Base-by-base conservation (phyloP, 2,113 vertebrate species). In the Microcebus ravelobensis region DNA sequence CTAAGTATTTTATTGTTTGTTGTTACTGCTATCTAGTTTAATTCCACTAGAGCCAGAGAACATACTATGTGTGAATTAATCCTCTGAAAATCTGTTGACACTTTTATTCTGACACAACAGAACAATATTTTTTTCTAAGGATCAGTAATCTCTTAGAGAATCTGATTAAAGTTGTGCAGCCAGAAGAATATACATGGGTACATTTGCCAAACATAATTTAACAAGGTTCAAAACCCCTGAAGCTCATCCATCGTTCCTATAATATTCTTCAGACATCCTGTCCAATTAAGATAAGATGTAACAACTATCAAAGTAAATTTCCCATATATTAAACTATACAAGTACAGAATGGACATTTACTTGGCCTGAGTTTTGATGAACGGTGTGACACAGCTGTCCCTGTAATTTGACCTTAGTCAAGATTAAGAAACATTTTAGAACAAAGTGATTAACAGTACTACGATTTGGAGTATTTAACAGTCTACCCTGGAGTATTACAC, bases 271-370 rank as follows among this genome's bases (percentile, higher is more conserved):
- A 81, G 14, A 95, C 68, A 45, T 34, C 9, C 29, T 91, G 80
- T 6, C 68, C 39, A 55, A 65, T 73, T 65, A 67, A 67, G 34
- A 95, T 61, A 81, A 94, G 80, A 50, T 42, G 9, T 63, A 73
- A 85, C 5, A 83, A 67, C 29, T 93, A 83, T 79, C 77, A 23
- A 93, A 93, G 83, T 83, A 94, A 80, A 85, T 74, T 91, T 90
- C 77, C 73, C 84, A 45, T 61, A 89, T 70, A 76, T 34, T 95
- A 29, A 85, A 70, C 27, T 89, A 52, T 9, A 12, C 42, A 92
- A 88, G 48, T 86, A 74, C 3, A 95, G 50, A 3, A 81, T 79
- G 17, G 27, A 8, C 39, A 87, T 70, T 86, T 48, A 76, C 6
- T 93, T 71, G 80, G 61, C 76, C 39, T 90, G 48, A 91, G 52